These are phyloP conservation scores for Centropristis striata DNA, from an alignment of 2,113 vertebrate species.

Conservation along the genomic window DNA sequence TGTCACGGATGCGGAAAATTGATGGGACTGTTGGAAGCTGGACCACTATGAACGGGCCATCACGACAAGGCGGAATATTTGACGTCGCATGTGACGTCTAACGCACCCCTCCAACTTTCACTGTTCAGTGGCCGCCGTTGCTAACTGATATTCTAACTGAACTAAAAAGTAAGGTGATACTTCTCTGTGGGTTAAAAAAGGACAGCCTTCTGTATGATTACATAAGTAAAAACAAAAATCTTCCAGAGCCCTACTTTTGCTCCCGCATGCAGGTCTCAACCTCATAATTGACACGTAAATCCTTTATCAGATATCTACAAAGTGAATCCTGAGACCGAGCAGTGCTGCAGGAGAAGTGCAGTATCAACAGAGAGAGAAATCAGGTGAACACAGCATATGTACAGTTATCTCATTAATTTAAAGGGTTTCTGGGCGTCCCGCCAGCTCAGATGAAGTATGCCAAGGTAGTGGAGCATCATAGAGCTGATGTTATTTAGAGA, in stretches of 20 bases:
- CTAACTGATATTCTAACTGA: too few relatives aligned
- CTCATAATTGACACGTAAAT: conserved; percentile 4
- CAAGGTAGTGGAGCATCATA: conserved; percentile 43
- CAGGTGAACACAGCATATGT: conserved; percentile 50
- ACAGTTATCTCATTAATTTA: conserved; percentile 68
- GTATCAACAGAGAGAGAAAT: conserved; percentile 14
- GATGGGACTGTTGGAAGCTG: too few relatives aligned
- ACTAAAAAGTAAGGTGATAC: too few relatives aligned
- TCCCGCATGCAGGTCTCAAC: neutral
- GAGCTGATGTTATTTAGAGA: conserved; percentile 62
- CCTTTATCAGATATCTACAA: neutral
- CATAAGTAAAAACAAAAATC: too few relatives aligned
- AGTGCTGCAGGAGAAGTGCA: neutral
- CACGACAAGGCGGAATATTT: too few relatives aligned
- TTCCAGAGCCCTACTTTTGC: neutral
- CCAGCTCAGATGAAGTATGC: conserved; percentile 51
- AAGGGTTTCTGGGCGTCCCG: conserved; percentile 64
- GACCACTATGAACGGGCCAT: too few relatives aligned
- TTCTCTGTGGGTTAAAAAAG: too few relatives aligned
- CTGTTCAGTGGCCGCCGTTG: too few relatives aligned
- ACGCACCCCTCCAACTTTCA: too few relatives aligned
- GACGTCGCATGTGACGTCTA: too few relatives aligned
- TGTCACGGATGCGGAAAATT: too few relatives aligned
- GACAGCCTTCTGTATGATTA: too few relatives aligned
- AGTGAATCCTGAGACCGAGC: neutral